A percentile compares a stretch with the other conserved stretches of the same genome.
Evolutionary conservation across 1,140 invertebrate species (phyloP).

Genomic region (Hyles vespertilio): DNA sequence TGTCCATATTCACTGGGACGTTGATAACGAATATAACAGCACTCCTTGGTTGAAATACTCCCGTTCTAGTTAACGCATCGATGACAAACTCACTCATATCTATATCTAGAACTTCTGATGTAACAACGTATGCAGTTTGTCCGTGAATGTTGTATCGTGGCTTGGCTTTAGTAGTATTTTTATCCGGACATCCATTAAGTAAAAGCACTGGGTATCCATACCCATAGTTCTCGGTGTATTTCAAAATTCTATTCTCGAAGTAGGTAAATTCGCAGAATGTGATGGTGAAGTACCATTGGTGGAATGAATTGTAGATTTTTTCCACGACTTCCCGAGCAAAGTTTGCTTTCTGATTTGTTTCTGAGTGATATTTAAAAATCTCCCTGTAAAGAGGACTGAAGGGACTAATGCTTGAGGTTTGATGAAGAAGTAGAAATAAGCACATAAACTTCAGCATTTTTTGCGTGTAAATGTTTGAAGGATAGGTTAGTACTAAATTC

Average conservation of each 20-base stretch:
- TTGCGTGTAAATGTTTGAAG: conserved; percentile 20
- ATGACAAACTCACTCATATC: conserved; percentile 48
- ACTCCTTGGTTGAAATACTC: conserved; percentile 63
- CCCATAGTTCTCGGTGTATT: conserved; percentile 55
- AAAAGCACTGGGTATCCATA: conserved; percentile 60
- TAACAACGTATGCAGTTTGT: conserved; percentile 58
- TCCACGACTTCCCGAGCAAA: conserved; percentile 52
- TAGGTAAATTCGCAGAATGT: conserved; percentile 67
- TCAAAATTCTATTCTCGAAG: conserved; percentile 63
- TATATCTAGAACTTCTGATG: conserved; percentile 43
- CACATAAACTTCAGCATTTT: conserved; percentile 40
- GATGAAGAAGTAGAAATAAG: conserved; percentile 24
- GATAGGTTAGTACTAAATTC: conserved; percentile 30
- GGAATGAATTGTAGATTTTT: conserved; percentile 63
- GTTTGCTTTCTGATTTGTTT: conserved; percentile 43
- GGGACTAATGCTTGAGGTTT: conserved; percentile 20
- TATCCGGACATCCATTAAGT: conserved; percentile 51
- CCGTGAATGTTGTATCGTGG: conserved; percentile 57
- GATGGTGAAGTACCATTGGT: conserved; percentile 63
- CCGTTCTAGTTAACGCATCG: conserved; percentile 50
- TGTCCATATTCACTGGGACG: conserved; percentile 40
- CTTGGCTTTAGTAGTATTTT: conserved; percentile 44
- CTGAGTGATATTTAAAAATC: conserved; percentile 46
- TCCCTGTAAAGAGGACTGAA: conserved; percentile 35
- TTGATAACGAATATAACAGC: conserved; percentile 62